Conservation (phyloP, 1,140 invertebrate species). For the Periplaneta americana region DNA sequence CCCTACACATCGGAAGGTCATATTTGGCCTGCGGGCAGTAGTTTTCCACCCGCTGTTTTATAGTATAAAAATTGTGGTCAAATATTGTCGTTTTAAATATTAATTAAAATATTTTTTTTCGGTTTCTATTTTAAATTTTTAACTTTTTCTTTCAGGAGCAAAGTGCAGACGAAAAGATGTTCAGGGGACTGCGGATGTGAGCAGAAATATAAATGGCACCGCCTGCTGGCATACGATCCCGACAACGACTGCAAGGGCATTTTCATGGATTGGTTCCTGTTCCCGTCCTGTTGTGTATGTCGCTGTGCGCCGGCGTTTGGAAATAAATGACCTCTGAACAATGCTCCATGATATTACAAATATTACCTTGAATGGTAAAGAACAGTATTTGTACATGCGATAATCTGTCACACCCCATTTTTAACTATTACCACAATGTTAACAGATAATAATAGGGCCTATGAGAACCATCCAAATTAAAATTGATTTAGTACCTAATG, state of each 20-base stretch:
- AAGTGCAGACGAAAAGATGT: slow-evolving; percentile 72
- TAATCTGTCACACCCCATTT: background rate
- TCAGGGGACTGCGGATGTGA: slow-evolving; percentile 80
- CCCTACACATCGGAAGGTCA: no score
- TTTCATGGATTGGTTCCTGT: slow-evolving; percentile 94
- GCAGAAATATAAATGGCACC: slow-evolving; percentile 85
- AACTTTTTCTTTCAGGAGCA: slow-evolving; percentile 49
- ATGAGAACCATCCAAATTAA: background rate
- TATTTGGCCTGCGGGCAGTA: no score
- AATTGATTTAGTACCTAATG: background rate
- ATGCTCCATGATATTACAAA: background rate
- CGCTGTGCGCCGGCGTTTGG: slow-evolving; percentile 57
- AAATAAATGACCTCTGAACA: background rate
- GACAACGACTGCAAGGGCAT: slow-evolving; percentile 91
- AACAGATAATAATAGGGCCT: no score
- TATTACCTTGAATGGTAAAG: background rate
- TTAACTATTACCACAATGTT: background rate
- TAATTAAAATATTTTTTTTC: no score
- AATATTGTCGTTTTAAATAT: no score
- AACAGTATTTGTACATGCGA: background rate
- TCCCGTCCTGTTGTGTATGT: slow-evolving; percentile 89
- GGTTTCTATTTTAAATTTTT: background rate
- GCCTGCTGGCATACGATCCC: slow-evolving; percentile 84
- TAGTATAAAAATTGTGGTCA: no score
- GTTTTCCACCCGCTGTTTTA: no score